These are phyloP conservation scores for Centroberyx gerrardi DNA, from an alignment of 2,797 vertebrate species.

Conservation along the genomic window DNA sequence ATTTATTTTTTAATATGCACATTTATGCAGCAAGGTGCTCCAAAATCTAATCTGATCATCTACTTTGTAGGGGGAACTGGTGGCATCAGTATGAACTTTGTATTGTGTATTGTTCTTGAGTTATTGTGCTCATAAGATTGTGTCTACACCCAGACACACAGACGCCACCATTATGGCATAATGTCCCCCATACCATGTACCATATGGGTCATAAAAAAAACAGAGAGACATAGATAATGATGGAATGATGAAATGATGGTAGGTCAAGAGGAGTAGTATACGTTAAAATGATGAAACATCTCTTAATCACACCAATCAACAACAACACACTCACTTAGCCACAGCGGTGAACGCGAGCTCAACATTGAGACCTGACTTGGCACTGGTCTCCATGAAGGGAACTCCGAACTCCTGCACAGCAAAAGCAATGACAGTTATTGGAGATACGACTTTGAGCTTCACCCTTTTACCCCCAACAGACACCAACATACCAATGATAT, in stretches of 20 bases:
- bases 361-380: constrained; percentile 92
- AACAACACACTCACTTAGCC: constrained; percentile 89
- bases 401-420: constrained; percentile 91
- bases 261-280: background rate
- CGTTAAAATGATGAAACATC: background rate
- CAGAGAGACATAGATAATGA: no score
- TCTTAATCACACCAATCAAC: background rate
- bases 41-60: no score
- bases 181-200: no score
- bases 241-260: background rate
- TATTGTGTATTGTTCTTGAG: no score
- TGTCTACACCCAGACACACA: no score
- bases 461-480: background rate
- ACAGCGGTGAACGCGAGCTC: constrained; percentile 94
- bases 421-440: constrained; percentile 34
- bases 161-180: no score
- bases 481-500: background rate
- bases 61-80: no score
- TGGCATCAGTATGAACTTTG: no score
- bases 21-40: no score
- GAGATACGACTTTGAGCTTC: background rate
- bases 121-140: no score
- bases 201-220: no score
- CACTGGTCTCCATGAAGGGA: constrained; percentile 97
- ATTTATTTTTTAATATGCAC: no score